Evolutionary conservation across 1,140 invertebrate genomes (phyloP), one percentile per base, ranked within the genome.

Genomic region (Augochlora pura): DNA sequence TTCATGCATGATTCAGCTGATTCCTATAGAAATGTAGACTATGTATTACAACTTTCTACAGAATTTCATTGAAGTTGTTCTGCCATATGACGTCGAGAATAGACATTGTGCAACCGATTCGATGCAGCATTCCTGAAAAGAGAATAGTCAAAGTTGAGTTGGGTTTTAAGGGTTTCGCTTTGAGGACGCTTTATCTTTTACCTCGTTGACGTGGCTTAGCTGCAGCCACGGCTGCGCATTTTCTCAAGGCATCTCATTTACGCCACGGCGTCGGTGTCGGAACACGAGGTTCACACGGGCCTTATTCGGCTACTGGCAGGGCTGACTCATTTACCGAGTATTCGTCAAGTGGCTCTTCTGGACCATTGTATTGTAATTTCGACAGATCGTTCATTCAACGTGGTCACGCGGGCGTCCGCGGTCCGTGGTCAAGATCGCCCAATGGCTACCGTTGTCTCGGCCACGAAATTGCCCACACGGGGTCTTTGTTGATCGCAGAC

Each of bases 341-440:
- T 88, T 88, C 73, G 77, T 88, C 85, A 87, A 89, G 87, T 90
- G 85, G 67, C 80, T 87, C 83, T 86, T 89, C 85, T 89, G 66
- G 75, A 62, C 87, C 83, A 90, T 90, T 90, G 87, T 90, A 87
- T 89, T 85, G 81, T 88, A 82, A 87, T 91, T 90, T 90, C 81
- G 74, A 82, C 80, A 82, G 86, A 57, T 82, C 83, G 74, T 86
- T 91, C 86, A 88, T 89, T 90, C 83, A 88, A 66, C 77, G 21
- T 21, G 79, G 77, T 85, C 81, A 84, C 69, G 64, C 76, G 73
- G 54, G 46, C 64, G 60, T 59, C 38, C 67, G 66, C 39, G 57
- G 27, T 65, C 14, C 64, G 52, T 80, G 79, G 66, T 69, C 71
- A 74, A 57, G 42, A 80, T 39, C 76, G 49, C 69, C 38, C 72